Percentiles rank a stretch among this genome's conserved stretches.
Conservation (phyloP, 2,113 vertebrate species). For the Okapia johnstoni region DNA sequence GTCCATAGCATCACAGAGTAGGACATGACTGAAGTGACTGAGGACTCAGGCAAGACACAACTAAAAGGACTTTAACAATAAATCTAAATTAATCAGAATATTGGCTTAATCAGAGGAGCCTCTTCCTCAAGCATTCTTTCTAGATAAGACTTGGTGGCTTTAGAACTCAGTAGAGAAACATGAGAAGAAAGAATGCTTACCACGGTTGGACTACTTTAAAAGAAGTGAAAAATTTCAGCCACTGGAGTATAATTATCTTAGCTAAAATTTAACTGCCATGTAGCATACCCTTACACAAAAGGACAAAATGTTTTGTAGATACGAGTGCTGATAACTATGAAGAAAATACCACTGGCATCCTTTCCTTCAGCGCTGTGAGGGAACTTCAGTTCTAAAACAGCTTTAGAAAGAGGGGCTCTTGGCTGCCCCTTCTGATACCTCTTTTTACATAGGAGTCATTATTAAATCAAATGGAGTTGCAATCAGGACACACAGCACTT, state of each 20-base stretch:
- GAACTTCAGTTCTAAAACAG: not conserved
- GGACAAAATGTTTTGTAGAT: constrained; percentile 1
- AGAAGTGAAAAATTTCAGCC: not conserved
- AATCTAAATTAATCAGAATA: not conserved
- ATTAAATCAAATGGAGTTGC: not conserved
- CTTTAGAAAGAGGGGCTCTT: not conserved
- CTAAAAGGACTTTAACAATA: not conserved
- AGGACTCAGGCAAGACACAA: not conserved
- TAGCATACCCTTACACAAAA: not conserved
- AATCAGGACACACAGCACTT: not conserved
- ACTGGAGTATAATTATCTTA: not conserved
- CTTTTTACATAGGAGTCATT: not conserved
- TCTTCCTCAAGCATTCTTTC: not conserved
- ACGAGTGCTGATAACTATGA: not conserved
- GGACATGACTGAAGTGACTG: not conserved
- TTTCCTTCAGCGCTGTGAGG: not conserved
- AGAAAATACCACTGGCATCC: not conserved
- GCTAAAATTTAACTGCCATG: not conserved
- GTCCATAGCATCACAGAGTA: not conserved
- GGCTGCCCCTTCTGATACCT: not conserved
- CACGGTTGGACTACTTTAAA: not conserved
- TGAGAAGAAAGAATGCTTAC: not conserved
- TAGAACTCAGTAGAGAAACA: not conserved
- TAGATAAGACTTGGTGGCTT: not conserved
- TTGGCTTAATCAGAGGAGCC: not conserved